These are phyloP conservation scores for Drosophila orena DNA, from an alignment of 1,140 invertebrate species.

Conservation along the genomic window DNA sequence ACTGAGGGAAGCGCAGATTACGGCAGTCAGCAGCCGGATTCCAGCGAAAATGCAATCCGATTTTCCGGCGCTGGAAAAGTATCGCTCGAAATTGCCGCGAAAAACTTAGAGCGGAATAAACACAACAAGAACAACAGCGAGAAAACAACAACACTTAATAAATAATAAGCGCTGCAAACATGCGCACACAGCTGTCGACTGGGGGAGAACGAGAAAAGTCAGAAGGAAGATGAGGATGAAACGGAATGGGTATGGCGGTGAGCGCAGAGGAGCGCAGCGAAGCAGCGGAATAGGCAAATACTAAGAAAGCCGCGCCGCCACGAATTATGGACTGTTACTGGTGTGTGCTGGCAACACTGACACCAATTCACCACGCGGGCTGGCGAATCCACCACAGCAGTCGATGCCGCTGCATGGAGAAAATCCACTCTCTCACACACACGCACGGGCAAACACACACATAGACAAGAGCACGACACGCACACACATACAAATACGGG, in stretches of 20 bases:
- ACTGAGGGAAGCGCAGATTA: slow-evolving; percentile 17
- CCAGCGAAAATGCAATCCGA: background rate
- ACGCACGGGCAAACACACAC: slow-evolving; percentile 5
- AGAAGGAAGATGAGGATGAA: slow-evolving; percentile 7
- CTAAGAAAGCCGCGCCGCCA: slow-evolving; percentile 40
- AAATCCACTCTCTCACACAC: slow-evolving; percentile 55
- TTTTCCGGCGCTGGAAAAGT: slow-evolving; percentile 4
- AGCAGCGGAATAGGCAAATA: slow-evolving; percentile 29
- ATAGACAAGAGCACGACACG: slow-evolving; percentile 1
- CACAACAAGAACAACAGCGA: slow-evolving; percentile 30
- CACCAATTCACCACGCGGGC: slow-evolving; percentile 51
- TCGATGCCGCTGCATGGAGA: slow-evolving; percentile 66
- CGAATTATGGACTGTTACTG: slow-evolving; percentile 37
- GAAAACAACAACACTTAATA: slow-evolving; percentile 57
- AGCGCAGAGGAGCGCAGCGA: slow-evolving; percentile 22
- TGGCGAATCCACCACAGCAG: slow-evolving; percentile 20
- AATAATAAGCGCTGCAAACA: slow-evolving; percentile 75
- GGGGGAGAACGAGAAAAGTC: background rate
- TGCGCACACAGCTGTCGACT: slow-evolving; percentile 76
- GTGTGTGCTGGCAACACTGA: slow-evolving; percentile 74
- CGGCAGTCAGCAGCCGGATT: background rate
- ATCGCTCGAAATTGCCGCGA: slow-evolving; percentile 59
- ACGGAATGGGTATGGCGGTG: slow-evolving; percentile 19
- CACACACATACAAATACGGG: background rate
- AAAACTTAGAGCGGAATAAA: slow-evolving; percentile 49